A percentile compares a stretch with the other conserved stretches of the same genome.
Conservation (phyloP, 1,140 invertebrate genomes). For the Temnothorax longispinosus region DNA sequence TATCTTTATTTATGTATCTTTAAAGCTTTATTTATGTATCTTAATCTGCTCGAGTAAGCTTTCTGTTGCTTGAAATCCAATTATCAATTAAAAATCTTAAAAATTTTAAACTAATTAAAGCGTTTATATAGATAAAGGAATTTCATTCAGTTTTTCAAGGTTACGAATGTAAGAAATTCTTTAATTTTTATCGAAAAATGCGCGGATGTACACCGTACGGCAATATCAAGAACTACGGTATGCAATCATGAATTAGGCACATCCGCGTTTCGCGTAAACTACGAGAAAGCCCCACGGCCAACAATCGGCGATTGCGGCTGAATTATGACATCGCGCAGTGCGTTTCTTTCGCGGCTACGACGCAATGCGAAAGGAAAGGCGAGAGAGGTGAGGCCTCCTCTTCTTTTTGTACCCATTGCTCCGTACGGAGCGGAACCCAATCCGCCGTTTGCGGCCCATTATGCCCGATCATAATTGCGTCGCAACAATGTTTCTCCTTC, state of each 20-base stretch:
- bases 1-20: neutral
- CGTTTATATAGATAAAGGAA: neutral
- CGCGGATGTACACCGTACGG: too few relatives aligned
- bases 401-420: slow-evolving; percentile 56
- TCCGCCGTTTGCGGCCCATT: slow-evolving; percentile 79
- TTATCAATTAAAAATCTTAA: neutral
- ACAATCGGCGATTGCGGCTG: neutral
- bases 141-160: neutral
- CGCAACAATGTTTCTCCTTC: slow-evolving; percentile 79
- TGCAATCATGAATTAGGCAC: neutral
- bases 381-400: slow-evolving; percentile 20
- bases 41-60: neutral
- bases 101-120: neutral
- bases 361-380: slow-evolving; percentile 19
- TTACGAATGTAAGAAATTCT: neutral
- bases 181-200: neutral
- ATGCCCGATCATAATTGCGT: slow-evolving; percentile 81
- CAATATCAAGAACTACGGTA: neutral
- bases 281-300: neutral
- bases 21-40: neutral
- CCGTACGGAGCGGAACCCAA: slow-evolving; percentile 67
- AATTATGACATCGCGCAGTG: slow-evolving; percentile 3
- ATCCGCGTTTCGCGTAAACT: neutral
- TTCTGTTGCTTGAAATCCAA: neutral
- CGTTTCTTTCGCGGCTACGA: slow-evolving; percentile 10